Evolutionary conservation across 92 coral and sea anemone species (phyloP).

Genomic region (Paramuricea clavata): DNA sequence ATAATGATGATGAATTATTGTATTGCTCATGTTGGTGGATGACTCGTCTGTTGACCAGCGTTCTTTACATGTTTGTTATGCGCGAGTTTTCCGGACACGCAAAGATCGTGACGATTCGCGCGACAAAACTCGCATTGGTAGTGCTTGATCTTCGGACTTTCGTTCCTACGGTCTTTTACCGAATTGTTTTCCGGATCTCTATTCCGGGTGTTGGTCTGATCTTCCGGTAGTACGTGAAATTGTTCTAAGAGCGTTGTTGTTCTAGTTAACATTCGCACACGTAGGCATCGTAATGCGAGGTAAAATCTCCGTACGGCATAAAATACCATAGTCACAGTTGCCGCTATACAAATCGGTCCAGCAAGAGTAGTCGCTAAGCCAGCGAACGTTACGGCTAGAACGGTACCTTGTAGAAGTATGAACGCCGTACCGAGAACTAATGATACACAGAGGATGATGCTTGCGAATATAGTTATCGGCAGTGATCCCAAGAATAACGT

Average conservation of each 20-base stretch:
- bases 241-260: neutral
- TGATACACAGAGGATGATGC: slow-evolving; percentile 7
- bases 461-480: slow-evolving; percentile 33
- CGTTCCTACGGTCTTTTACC: neutral
- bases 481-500: slow-evolving; percentile 32
- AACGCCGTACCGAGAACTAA: slow-evolving; percentile 2
- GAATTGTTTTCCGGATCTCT: neutral
- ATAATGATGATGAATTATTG: too few species aligned
- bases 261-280: neutral
- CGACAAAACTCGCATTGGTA: slow-evolving; percentile 51
- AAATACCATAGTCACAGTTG: slow-evolving; percentile 6
- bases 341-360: slow-evolving; percentile 31
- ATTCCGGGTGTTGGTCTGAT: neutral
- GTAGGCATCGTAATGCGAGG: slow-evolving; percentile 16
- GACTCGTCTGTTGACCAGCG: slow-evolving; percentile 7
- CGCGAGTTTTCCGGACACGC: slow-evolving; percentile 32
- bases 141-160: neutral
- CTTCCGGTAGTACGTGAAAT: neutral
- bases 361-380: slow-evolving; percentile 3
- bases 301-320: slow-evolving; percentile 24
- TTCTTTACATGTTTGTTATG: neutral
- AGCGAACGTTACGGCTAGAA: slow-evolving; percentile 2
- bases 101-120: slow-evolving; percentile 44
- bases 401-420: slow-evolving; percentile 37
- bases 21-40: slow-evolving; percentile 3